Base-by-base conservation (phyloP, 1,140 invertebrate genomes). In the Drosophila miranda region DNA sequence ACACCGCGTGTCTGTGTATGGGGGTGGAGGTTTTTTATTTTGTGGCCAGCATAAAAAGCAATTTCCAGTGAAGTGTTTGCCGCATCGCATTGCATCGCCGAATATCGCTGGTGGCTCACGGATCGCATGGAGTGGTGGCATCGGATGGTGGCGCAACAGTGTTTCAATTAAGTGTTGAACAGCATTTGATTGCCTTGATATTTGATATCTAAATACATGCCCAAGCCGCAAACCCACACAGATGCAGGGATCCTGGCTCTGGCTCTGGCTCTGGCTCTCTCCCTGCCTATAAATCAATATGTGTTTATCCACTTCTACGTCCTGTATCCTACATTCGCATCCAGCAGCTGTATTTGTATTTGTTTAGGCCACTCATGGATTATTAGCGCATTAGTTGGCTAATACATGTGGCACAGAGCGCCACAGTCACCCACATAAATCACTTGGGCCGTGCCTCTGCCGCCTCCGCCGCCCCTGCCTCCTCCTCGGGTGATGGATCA, bases 121-220 rank as follows among this genome's bases (percentile, higher is more conserved):
- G 11, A 34, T 11, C 11, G 11, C 3, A 26, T 13, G 34, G 11
- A 13, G 30, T 1, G 30, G 1, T 38, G 9, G 34, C 23, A 21
- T 23, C 62, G 34, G 16, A 41, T 51, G 66, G 63, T 75, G 73
- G 34, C 34, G 34, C 82, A 84, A 87, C 81, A 84, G 82, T 38
- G 34, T 84, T 84, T 87, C 81, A 84, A 84, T 84, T 84, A 84
- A 84, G 81, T 84, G 81, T 86, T 87, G 81, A 84, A 77, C 77
- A 59, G 62, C 61, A 62, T 86, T 84, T 84, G 87, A 84, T 84
- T 84, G 82, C 81, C 34, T 59, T 71, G 73, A 77, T 69, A 84
- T 86, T 86, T 80, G 80, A 84, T 84, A 86, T 59, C 69, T 75
- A 75, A 59, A 75, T 68, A 38, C 4, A 59, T 56, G 41, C 72